Evolutionary conservation across 2,888 invertebrate species (phyloP), one percentile per base, ranked within the genome.

Genomic region (Microchrysa polita): DNA sequence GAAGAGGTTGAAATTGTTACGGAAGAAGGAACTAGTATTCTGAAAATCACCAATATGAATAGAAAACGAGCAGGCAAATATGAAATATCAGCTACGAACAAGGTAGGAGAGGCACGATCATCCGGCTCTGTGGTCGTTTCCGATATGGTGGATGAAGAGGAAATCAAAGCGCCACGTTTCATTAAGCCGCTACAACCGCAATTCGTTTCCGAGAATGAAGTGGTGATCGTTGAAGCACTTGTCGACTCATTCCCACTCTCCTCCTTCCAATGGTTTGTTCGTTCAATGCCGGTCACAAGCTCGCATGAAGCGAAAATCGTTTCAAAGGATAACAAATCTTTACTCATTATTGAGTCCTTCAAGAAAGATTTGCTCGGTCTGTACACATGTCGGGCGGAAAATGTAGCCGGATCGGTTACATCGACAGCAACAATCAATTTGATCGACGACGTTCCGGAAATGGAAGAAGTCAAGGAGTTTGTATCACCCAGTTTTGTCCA

Each of bases 331-430:
- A 95, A 95, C 81, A 89, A 90, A 80, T 94, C 95, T n/a, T 90
- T 93, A 73, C 86, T 96, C 20, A 86, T 93, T 77, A 90, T 95
- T 75, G 90, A 91, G 80, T 90, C 92, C 80, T 88, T 92, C 61
- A 88, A 87, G 73, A 86, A 89, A 74, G 90, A 93, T 81, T 88
- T 88, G 78, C 86, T 89, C 73, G 96, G 95, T 23, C 88, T 91
- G 34, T 92, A 94, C 79, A 95, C 94, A 20, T 96, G 96, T 79
- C 88, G 94, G 79, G 96, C 96, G 1, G 93, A 95, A 84, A 97
- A 97, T 83, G 93, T 92, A 67, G 92, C 91, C 65, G 97, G 97
- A 10, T 94, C 94, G 0, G 93, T 95, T 7, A 93, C 93, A n/a
- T 92, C 92, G 78, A 93, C 94, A 0, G 93, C 95, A 1, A 90